Evolutionary conservation across 2,797 vertebrate species (phyloP).

Genomic region (Cirrhinus molitorella): DNA sequence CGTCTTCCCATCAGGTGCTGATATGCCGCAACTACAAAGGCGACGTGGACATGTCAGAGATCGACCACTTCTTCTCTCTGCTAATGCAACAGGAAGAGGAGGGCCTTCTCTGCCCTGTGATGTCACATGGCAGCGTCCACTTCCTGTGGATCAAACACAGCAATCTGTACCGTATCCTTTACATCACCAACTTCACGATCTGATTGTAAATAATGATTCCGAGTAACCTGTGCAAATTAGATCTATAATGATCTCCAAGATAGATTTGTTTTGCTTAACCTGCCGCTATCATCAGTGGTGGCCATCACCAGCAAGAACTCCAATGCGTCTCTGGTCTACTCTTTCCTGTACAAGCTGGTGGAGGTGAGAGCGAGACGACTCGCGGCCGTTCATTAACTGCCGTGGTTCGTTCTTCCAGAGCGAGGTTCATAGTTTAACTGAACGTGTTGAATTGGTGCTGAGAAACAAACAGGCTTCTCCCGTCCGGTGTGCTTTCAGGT

Average conservation of each 20-base stretch:
- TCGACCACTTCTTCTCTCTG: slow-evolving; percentile 90
- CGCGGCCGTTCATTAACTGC: not conserved
- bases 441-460: not conserved
- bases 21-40: slow-evolving; percentile 97
- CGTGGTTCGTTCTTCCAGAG: not conserved
- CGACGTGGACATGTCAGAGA: slow-evolving; percentile 89
- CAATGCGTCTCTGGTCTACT: slow-evolving; percentile 90
- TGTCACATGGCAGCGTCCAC: slow-evolving; percentile 85
- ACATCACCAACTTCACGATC: not conserved
- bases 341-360: slow-evolving; percentile 93
- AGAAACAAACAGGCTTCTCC: not conserved
- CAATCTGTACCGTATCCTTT: slow-evolving; percentile 94
- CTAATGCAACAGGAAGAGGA: slow-evolving; percentile 92
- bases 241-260: no score
- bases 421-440: not conserved
- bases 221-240: not conserved
- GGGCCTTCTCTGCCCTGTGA: slow-evolving; percentile 83
- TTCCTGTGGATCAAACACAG: slow-evolving; percentile 96
- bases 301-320: slow-evolving; percentile 91
- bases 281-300: slow-evolving; percentile 81
- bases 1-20: slow-evolving; percentile 79
- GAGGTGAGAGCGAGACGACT: slow-evolving; percentile 79
- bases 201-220: not conserved
- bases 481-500: slow-evolving; percentile 76
- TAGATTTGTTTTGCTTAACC: slow-evolving; percentile 74